Evolutionary conservation across 2,888 invertebrate genomes (phyloP), one percentile per base, ranked within the genome.

Genomic region (Amblyjoppa proteus): DNA sequence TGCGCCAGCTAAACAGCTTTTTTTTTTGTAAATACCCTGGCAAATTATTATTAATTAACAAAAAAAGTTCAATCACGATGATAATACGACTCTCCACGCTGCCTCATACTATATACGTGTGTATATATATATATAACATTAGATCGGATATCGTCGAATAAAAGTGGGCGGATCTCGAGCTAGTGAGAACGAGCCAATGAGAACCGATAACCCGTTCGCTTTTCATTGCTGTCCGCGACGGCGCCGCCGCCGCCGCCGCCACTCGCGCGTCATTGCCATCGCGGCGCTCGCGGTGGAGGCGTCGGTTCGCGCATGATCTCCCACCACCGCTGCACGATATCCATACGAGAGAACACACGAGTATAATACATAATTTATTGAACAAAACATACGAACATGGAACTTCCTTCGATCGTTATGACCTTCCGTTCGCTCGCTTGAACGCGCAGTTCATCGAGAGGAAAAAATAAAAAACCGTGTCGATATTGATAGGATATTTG

Each of bases 81-180:
- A 3, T 0, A 1, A 41, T 2, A 9, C 41, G 41, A 41, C 11
- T 41, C 11, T 20, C 53, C n/a, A 73, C 79, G 70, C 79, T 13
- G 74, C 49, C 84, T 58, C 61, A 45, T 25, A 13, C 61, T 31
- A 20, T 20, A 31, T 28, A 7, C 34, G 51, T 41, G 4, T 34
- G 41, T 20, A 20, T 70, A 7, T 34, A 53, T 34, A 53, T 70
- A 78, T 69, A 51, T 81, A 82, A 80, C 82, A 68, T 70, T 77
- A 83, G 80, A 79, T 77, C 53, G 76, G 69, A 85, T 85, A 76
- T 77, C 80, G 80, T 74, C 80, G 85, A 85, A 85, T 85, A 79
- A 85, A 85, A 77, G 85, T 85, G 83, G 85, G 85, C 85, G 85
- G 76, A 20, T 11, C 83, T 61, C 28, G 49, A 38, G 69, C 31